Conservation (phyloP, 1,140 invertebrate genomes). For the Drosophila sp. region DNA sequence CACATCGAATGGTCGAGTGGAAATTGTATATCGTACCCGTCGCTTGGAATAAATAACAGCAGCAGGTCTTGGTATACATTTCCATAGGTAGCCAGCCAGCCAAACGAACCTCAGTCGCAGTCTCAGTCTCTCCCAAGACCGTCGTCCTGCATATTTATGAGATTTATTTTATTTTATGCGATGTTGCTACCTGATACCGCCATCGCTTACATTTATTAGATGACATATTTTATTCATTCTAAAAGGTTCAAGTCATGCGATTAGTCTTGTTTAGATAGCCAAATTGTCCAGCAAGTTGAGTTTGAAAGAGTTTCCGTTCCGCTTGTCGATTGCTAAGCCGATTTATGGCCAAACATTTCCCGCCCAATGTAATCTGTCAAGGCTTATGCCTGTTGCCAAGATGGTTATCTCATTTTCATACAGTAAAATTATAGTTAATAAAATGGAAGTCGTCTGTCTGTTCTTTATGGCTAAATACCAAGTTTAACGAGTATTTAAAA, state of each 20-base stretch:
- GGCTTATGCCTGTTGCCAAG: not conserved
- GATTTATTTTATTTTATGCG: constrained; percentile 79
- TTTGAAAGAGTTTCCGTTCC: constrained; percentile 32
- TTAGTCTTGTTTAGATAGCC: constrained; percentile 54
- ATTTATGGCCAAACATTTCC: constrained; percentile 54
- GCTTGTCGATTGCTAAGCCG: constrained; percentile 39
- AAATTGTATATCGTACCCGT: constrained; percentile 66
- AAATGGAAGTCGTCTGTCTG: not conserved
- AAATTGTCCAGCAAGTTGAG: constrained; percentile 47
- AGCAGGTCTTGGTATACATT: constrained; percentile 47
- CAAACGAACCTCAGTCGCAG: constrained; percentile 17
- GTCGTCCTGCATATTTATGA: constrained; percentile 70
- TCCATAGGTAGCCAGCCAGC: constrained; percentile 43
- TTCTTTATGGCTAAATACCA: not conserved
- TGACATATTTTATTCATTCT: constrained; percentile 57
- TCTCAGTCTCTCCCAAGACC: not conserved
- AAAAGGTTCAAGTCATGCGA: constrained; percentile 38
- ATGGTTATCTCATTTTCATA: not conserved
- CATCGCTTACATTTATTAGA: constrained; percentile 51
- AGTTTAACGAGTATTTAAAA: not conserved
- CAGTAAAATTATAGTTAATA: not conserved
- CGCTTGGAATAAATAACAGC: constrained; percentile 70
- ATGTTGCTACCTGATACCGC: constrained; percentile 68
- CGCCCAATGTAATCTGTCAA: constrained; percentile 42
- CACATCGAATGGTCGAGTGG: constrained; percentile 41